phyloP scores from a whole-genome alignment of 2,113 vertebrate species.

The Hippotragus niger region DNA sequence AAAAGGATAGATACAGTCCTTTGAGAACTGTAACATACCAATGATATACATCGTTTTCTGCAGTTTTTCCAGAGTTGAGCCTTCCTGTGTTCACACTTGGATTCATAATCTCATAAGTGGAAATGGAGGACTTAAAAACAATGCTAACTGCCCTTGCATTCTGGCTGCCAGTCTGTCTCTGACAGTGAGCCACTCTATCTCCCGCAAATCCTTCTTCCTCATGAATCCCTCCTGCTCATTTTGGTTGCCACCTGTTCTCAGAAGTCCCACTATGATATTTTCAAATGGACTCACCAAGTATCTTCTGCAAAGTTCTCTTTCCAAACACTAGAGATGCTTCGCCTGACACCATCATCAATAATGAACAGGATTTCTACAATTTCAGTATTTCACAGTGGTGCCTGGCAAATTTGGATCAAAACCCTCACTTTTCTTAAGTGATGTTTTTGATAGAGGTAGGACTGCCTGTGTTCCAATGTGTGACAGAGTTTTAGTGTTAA shows the following conservation, averaged over 20 bases:
- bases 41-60: not conserved
- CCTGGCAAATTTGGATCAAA: not conserved
- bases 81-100: not conserved
- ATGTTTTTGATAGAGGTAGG: not conserved
- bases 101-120: not conserved
- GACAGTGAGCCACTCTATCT: not conserved
- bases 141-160: not conserved
- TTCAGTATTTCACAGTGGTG: not conserved
- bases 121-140: not conserved
- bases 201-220: not conserved
- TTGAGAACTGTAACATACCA: not conserved
- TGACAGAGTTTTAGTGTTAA: not conserved
- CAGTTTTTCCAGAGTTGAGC: not conserved
- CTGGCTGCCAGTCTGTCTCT: not conserved
- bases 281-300: not conserved
- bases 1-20: not conserved
- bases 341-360: not conserved
- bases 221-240: rapidly evolving
- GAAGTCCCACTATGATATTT: not conserved
- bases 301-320: not conserved
- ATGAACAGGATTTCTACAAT: not conserved
- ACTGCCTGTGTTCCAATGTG: not conserved
- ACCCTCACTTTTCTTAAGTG: rapidly evolving
- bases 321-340: not conserved
- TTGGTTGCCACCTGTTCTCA: not conserved